Conservation (phyloP, 2,888 invertebrate species). For the Nomada flava region DNA sequence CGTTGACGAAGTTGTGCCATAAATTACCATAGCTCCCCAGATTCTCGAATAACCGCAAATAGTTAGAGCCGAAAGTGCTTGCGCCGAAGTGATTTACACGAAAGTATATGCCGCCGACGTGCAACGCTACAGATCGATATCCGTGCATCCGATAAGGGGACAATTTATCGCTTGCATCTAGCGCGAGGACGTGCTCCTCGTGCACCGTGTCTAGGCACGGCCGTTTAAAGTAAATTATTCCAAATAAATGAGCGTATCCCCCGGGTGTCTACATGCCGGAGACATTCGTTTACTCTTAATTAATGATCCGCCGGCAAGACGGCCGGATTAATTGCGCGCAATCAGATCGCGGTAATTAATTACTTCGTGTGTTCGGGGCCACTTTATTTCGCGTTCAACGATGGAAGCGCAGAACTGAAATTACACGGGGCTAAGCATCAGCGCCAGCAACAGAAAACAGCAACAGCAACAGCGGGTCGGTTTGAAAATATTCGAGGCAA, state of each 20-base stretch:
- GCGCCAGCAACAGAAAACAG: too few relatives aligned
- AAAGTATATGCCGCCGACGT: not conserved
- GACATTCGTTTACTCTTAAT: slow-evolving; percentile 73
- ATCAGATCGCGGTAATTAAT: slow-evolving; percentile 74
- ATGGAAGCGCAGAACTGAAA: slow-evolving; percentile 53
- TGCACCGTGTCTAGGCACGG: slow-evolving; percentile 25
- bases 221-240: slow-evolving; percentile 71
- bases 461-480: not conserved
- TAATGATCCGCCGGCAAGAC: slow-evolving; percentile 71
- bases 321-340: slow-evolving; percentile 74
- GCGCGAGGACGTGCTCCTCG: slow-evolving; percentile 21
- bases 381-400: slow-evolving; percentile 69
- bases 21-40: not conserved
- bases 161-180: slow-evolving; percentile 43
- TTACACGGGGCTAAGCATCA: slow-evolving; percentile 31
- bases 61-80: not conserved
- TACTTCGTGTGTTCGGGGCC: slow-evolving; percentile 66
- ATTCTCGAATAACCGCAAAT: not conserved
- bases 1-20: too few relatives aligned
- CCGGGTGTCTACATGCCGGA: slow-evolving; percentile 66
- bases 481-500: slow-evolving; percentile 62
- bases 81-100: not conserved
- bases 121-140: slow-evolving; percentile 28
- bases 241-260: slow-evolving; percentile 70
- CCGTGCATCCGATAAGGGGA: slow-evolving; percentile 24